These are phyloP conservation scores for Zeuzera pyrina DNA, from an alignment of 2,888 invertebrate genomes.

Conservation along the genomic window DNA sequence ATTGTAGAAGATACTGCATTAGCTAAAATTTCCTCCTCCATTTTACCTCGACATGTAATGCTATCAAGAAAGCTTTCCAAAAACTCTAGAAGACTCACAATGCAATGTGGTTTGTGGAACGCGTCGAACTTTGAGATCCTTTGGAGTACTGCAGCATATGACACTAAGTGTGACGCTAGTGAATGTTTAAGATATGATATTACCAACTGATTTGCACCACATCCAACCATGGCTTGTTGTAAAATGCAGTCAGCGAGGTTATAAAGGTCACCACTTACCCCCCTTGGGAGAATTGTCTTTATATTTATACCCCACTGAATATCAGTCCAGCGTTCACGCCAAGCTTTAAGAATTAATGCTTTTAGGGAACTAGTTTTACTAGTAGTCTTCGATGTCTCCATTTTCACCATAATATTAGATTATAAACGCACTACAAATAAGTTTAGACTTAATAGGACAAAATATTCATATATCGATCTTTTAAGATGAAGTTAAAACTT, in stretches of 20 bases:
- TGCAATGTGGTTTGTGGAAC: slow-evolving; percentile 89
- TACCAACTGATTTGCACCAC: slow-evolving; percentile 92
- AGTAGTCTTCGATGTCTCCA: slow-evolving; percentile 85
- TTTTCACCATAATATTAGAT: slow-evolving; percentile 43
- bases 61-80: slow-evolving; percentile 79
- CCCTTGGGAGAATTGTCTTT: slow-evolving; percentile 90
- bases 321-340: slow-evolving; percentile 97
- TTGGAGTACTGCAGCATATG: slow-evolving; percentile 90
- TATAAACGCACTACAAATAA: too few relatives aligned
- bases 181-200: slow-evolving; percentile 95
- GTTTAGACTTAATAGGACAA: too few relatives aligned
- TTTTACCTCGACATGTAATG: slow-evolving; percentile 82
- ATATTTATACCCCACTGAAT: slow-evolving; percentile 97
- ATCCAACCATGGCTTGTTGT: slow-evolving; percentile 94
- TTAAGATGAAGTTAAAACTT: too few relatives aligned
- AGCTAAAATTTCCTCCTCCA: slow-evolving; percentile 90
- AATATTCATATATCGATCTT: too few relatives aligned
- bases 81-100: slow-evolving; percentile 88
- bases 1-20: slow-evolving; percentile 87
- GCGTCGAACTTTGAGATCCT: slow-evolving; percentile 92
- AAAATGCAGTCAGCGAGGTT: slow-evolving; percentile 94
- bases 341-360: slow-evolving; percentile 86
- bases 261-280: slow-evolving; percentile 95
- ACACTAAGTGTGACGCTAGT: slow-evolving; percentile 90
- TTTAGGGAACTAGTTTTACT: slow-evolving; percentile 88